Evolutionary conservation across 2,113 vertebrate genomes (phyloP), one percentile per base, ranked within the genome.

Genomic region (Hippocampus comes): DNA sequence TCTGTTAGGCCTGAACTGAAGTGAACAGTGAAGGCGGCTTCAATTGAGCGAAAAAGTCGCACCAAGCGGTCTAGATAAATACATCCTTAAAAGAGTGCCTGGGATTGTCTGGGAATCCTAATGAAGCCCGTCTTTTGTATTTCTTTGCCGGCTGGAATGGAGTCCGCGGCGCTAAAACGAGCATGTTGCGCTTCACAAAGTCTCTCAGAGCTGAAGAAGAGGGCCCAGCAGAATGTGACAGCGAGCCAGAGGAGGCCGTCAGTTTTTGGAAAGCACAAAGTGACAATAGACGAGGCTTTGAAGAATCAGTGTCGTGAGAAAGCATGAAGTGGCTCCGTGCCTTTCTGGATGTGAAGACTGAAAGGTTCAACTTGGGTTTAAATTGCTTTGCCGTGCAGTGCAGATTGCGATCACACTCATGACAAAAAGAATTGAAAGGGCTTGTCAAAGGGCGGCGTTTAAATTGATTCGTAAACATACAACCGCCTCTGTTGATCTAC

Each of bases 101-200:
- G 64, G 23, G 56, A 63, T 59, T 84, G 82, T 77, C 78, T 76
- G 55, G 56, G 93, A 93, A 92, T 93, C 84, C 86, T 90, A 93
- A 93, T 91, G 90, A 92, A 91, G 87, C 78, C 78, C 1, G 63
- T 90, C 92, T 88, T 93, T 94, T 93, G 92, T 93, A 69, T 81
- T 87, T 88, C 82, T 88, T 78, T 86, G 51, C 89, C 85, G 87
- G 84, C 76, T 70, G 80, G 71, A 80, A 71, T 68, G 41, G 74
- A 89, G 84, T 89, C 87, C 76, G 84, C 82, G 83, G 85, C 63
- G 72, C 79, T 87, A 71, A 88, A 85, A 83, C 76, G 75, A 88
- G 78, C 78, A 73, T 90, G 90, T 79, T 80, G 56, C 12, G 78
- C 87, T 82, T 87, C 82, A 86, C 86, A 88, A 73, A 86, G 80